A percentile compares a stretch with the other conserved stretches of the same genome.
phyloP scores from a whole-genome alignment of 2,797 vertebrate species.

The Hemibagrus guttatus region DNA sequence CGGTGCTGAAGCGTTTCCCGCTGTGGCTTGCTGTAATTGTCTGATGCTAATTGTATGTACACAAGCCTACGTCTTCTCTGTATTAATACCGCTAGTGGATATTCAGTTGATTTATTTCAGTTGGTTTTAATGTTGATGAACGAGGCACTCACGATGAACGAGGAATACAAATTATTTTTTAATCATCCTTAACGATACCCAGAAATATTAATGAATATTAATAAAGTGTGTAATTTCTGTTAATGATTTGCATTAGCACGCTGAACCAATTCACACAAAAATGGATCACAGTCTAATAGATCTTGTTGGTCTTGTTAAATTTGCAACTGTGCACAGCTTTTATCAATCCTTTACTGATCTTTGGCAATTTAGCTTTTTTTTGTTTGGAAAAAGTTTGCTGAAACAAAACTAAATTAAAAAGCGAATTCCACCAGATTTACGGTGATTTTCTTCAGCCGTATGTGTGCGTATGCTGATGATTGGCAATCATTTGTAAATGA shows the following conservation, averaged over 20 bases:
- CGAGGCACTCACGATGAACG: background rate
- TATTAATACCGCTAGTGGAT: background rate
- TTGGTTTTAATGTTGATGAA: constrained; percentile 5
- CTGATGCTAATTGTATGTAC: constrained; percentile 22
- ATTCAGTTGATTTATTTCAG: constrained; percentile 14
- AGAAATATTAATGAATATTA: constrained; percentile 23
- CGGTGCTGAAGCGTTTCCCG: background rate
- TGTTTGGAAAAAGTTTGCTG: background rate
- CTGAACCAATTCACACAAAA: background rate
- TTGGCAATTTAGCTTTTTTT: background rate
- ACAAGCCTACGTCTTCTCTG: background rate
- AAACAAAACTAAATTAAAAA: background rate
- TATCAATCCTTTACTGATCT: background rate
- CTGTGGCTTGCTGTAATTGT: constrained; percentile 2
- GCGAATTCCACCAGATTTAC: background rate
- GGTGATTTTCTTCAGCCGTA: background rate
- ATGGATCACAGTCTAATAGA: background rate
- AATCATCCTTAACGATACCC: constrained; percentile 16
- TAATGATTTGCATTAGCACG: constrained; percentile 20
- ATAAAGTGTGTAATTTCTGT: constrained; percentile 29
- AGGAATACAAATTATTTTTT: constrained; percentile 24
- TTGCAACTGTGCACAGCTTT: background rate
- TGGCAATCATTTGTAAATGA: background rate
- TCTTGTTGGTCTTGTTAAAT: background rate
- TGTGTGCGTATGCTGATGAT: background rate